Evolutionary conservation across 2,888 invertebrate species (phyloP).

Genomic region (Patella depressa): DNA sequence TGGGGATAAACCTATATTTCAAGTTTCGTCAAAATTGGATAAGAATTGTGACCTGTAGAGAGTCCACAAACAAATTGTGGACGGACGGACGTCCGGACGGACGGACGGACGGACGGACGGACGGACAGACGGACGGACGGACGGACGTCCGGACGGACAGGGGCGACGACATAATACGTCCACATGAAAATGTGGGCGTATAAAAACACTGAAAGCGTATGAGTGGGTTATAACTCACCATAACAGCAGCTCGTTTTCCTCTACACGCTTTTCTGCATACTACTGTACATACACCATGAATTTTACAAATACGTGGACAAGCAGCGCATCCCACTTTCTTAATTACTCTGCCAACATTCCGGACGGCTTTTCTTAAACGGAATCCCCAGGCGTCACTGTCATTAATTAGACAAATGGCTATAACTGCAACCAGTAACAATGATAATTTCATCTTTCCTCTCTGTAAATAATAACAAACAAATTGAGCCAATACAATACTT

Average conservation of each 20-base stretch:
- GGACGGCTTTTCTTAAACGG: background rate
- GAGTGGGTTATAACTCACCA: background rate
- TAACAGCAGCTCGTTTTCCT: background rate
- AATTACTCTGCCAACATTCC: background rate
- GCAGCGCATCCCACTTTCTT: background rate
- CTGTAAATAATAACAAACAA: too few species aligned
- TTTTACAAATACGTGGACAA: background rate
- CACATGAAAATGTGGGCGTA: too few species aligned
- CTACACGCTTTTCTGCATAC: background rate
- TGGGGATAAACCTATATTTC: too few species aligned
- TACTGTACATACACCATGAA: background rate
- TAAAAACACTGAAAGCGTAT: background rate
- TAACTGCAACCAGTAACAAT: background rate
- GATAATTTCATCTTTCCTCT: background rate
- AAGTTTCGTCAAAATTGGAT: too few species aligned
- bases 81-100: too few species aligned
- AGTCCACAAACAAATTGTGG: too few species aligned
- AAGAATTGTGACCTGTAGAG: too few species aligned
- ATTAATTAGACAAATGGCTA: background rate
- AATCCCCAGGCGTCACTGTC: background rate
- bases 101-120: too few species aligned
- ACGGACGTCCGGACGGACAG: too few species aligned
- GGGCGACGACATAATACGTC: too few species aligned
- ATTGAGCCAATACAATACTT: too few species aligned
- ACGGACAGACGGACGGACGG: too few species aligned